Base-by-base conservation (phyloP, 1,140 invertebrate species). In the Dinothrombium tinctorium region DNA sequence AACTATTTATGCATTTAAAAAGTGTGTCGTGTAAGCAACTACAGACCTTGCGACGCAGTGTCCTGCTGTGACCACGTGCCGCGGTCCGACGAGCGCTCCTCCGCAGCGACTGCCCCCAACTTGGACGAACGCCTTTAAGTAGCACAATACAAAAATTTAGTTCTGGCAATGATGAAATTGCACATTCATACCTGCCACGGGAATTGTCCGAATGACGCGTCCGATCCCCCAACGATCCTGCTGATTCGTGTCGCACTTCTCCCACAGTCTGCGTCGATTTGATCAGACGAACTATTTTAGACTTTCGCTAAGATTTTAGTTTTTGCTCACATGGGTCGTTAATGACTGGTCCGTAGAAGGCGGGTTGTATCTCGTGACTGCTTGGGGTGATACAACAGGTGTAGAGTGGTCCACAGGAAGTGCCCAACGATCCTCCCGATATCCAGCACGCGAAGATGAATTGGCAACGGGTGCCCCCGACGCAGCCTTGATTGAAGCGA, bases 61-160 rank as follows among this genome's bases (percentile, higher is more conserved):
- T 3, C 87, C 87, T 11, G 89, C 87, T 22, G 83, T 92, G 21
- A 94, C 80, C 2, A 95, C 82, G 62, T 92, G 84, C 43, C 77
- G 71, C 35, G 79, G 68, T 50, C 80, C 87, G 46, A 94, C 76
- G 44, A 95, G 66, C 1, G 84, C 87, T 23, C 84, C 87, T 6
- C 89, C 89, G 58, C 89, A 95, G 58, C 83, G 78, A 60, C 64
- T 72, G 68, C 42, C 78, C 74, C 53, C 82, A 73, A 89, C 87
- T 52, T 82, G 66, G 48, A 90, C 87, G 59, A 89, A 87, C 1
- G 84, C 87, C 68, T 76, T 54, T 48, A 64, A 62, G 11, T 38
- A 3, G 17, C 15, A 46, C 29, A 24, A 37, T 33, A 24, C 2
- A 22, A 14, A 45, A 11, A 12, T 33, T 33, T 41, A 43, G 32